phyloP scores from a whole-genome alignment of 92 coral and sea anemone genomes.

The Palythoa heliodiscus region DNA sequence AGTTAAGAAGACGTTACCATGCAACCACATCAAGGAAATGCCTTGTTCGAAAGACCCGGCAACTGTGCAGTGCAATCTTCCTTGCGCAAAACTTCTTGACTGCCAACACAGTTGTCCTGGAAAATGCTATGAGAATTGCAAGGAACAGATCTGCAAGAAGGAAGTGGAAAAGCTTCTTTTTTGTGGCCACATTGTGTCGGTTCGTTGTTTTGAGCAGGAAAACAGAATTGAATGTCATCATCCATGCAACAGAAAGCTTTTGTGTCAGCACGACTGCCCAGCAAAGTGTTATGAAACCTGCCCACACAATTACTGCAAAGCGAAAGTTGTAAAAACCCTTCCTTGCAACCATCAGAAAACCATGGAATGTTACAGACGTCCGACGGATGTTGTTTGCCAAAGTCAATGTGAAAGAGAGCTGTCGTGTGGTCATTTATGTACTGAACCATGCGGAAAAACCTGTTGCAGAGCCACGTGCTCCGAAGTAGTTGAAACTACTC shows the following conservation, averaged over 20 bases:
- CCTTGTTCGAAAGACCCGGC: slow-evolving; percentile 41
- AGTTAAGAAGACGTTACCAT: slow-evolving; percentile 9
- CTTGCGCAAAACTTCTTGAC: slow-evolving; percentile 44
- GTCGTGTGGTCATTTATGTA: slow-evolving; percentile 68
- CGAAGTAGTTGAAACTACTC: slow-evolving; percentile 20
- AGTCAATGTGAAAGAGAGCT: slow-evolving; percentile 46
- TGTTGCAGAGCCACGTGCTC: slow-evolving; percentile 51
- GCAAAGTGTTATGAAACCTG: slow-evolving; percentile 45
- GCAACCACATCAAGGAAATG: slow-evolving; percentile 17
- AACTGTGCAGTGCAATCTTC: slow-evolving; percentile 9
- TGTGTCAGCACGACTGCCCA: slow-evolving; percentile 68
- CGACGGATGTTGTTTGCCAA: slow-evolving; percentile 45
- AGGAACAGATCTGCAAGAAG: slow-evolving; percentile 39
- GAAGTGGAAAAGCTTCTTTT: slow-evolving; percentile 30
- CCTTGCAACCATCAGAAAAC: slow-evolving; percentile 65
- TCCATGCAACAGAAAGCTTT: slow-evolving; percentile 28
- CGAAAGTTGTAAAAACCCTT: slow-evolving; percentile 51
- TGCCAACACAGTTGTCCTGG: slow-evolving; percentile 58
- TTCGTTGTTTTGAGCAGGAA: slow-evolving; percentile 47
- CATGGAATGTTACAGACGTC: slow-evolving; percentile 50
- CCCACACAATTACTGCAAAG: slow-evolving; percentile 17
- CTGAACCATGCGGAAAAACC: slow-evolving; percentile 47
- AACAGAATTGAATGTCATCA: slow-evolving; percentile 24
- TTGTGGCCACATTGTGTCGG: slow-evolving; percentile 55
- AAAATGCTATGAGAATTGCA: slow-evolving; percentile 45